A percentile compares a stretch with the other conserved stretches of the same genome.
Evolutionary conservation across 2,113 vertebrate species (phyloP).

Genomic region (Nothobranchius furzeri): DNA sequence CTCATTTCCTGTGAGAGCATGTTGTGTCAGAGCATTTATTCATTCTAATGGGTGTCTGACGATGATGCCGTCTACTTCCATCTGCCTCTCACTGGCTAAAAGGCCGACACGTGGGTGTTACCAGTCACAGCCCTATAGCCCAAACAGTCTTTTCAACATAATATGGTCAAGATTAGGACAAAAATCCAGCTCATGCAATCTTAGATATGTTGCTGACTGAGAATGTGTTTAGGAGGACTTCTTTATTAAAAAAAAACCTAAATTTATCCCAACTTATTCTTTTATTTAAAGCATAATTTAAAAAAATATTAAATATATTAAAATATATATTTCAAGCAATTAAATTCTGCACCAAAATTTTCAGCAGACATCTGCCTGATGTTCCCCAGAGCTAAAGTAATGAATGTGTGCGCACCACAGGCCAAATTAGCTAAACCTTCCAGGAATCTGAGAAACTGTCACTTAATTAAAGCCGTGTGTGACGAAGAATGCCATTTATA

Average conservation of each 20-base stretch:
- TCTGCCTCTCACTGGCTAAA: conserved; percentile 37
- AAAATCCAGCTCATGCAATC: neutral
- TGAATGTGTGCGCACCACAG: conserved; percentile 5
- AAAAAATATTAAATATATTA: neutral
- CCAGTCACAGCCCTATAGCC: conserved; percentile 34
- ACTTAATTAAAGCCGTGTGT: conserved; percentile 9
- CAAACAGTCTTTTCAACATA: conserved; percentile 15
- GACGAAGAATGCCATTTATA: neutral
- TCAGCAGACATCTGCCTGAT: conserved; percentile 15
- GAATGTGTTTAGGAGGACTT: neutral
- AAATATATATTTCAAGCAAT: neutral
- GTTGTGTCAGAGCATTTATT: conserved; percentile 56
- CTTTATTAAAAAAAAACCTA: neutral
- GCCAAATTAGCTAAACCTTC: conserved; percentile 13
- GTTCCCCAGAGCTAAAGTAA: conserved; percentile 13
- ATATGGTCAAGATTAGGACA: neutral
- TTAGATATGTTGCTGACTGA: neutral
- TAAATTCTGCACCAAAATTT: conserved; percentile 2
- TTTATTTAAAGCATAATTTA: neutral
- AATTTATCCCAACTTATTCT: neutral
- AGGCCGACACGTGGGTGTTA: conserved; percentile 37
- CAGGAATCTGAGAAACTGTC: conserved; percentile 2
- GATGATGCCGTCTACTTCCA: conserved; percentile 24
- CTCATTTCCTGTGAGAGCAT: conserved; percentile 47
- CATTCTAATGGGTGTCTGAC: conserved; percentile 34